Base-by-base conservation (phyloP, 2,888 invertebrate species). In the Philereme vetulata region DNA sequence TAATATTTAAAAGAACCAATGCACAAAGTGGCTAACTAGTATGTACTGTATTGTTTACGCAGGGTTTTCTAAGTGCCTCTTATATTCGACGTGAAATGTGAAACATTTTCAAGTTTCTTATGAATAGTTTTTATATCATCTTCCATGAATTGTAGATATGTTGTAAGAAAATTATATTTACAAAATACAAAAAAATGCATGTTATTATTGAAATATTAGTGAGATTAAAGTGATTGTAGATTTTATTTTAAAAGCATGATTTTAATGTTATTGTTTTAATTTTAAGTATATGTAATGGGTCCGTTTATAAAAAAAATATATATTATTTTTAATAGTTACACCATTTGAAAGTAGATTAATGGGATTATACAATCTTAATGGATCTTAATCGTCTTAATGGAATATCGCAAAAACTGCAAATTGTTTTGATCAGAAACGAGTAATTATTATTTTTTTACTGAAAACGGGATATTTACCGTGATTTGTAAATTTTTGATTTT, bases 181-280 rank as follows among this genome's bases (percentile, higher is more conserved):
- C 45, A 61, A 63, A 67, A 67, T 43, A 52, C 50, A 63, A 63
- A 63, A 63, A 44, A 52, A 11, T 57, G 64, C 64, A 63, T 60
- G 60, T 60, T 56, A 55, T 50, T 45, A 33, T 54, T 51, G 42
- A 66, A 66, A 51, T 62, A 54, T 66, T 69, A 69, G 69, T 69
- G 69, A 69, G 69, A 69, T 60, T 60, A 56, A 56, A 62, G 47
- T 62, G 58, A 53, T 55, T 56, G 49, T 65, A 63, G 61, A 50
- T 51, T 51, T 46, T 32, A 60, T 55, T 54, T 52, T 50, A 48
- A 58, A 66, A 69, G 73, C 70, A 72, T 75, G 67, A 61, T 64
- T 58, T 65, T 64, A 59, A 35, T 47, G 49, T 40, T 21, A 2
- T 47, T 10, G 10, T 49, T 51, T 32, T 36, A n/a, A 21, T 6